Conservation (phyloP, 2,888 invertebrate genomes). For the Agriopis aurantiaria region DNA sequence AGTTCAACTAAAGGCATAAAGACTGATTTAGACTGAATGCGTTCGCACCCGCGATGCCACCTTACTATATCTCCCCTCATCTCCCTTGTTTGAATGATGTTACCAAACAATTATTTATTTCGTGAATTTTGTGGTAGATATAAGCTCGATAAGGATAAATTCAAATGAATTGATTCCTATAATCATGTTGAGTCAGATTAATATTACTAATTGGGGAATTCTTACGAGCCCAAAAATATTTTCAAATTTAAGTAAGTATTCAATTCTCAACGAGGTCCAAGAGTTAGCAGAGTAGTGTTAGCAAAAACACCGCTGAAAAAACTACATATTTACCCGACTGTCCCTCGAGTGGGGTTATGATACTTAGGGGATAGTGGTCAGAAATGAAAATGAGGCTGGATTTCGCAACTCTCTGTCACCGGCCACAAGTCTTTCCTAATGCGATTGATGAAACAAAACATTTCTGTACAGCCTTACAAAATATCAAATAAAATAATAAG, state of each 20-base stretch:
- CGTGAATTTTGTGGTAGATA: conserved; percentile 1
- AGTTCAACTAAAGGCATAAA: no score
- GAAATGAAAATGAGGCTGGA: not conserved
- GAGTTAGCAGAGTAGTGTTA: no score
- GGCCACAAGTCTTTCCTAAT: not conserved
- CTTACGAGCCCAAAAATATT: no score
- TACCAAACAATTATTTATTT: not conserved
- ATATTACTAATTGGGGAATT: not conserved
- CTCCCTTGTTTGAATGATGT: not conserved
- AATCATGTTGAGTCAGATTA: not conserved
- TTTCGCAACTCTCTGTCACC: not conserved
- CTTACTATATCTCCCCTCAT: no score
- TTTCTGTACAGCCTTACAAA: conserved; percentile 17
- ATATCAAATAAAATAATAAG: conserved; percentile 15
- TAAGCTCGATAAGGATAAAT: conserved; percentile 6
- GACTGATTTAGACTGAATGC: no score
- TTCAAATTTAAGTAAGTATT: no score
- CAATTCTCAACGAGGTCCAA: no score
- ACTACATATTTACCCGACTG: no score
- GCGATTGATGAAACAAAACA: conserved; percentile 7
- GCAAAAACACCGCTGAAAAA: no score
- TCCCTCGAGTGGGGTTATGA: no score
- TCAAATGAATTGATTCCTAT: not conserved
- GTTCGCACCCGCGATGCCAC: no score
- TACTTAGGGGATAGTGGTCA: not conserved